Conservation (phyloP, 2,113 vertebrate species). For the Myrmecobius fasciatus region DNA sequence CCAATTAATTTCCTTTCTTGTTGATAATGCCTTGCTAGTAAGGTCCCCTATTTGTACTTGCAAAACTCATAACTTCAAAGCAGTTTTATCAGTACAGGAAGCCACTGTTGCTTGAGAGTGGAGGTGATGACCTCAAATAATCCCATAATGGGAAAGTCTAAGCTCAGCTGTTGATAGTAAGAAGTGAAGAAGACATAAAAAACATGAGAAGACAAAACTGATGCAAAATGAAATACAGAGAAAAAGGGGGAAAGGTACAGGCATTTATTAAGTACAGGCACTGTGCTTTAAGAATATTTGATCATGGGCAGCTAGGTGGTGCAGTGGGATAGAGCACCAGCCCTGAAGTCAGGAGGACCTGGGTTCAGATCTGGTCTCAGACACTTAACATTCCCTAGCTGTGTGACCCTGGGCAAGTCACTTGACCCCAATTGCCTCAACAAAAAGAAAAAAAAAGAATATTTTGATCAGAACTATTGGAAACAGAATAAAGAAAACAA, state of each 20-base stretch:
- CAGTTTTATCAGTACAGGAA: background rate
- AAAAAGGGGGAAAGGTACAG: background rate
- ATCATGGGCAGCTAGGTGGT: no score
- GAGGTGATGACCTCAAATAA: background rate
- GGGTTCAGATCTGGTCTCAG: no score
- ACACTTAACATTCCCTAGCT: no score
- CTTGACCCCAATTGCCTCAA: no score
- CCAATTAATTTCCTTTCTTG: constrained; percentile 45
- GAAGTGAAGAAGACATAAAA: constrained; percentile 24
- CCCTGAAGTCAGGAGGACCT: no score
- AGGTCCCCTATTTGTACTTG: constrained; percentile 23
- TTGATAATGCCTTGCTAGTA: constrained; percentile 2
- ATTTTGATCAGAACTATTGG: background rate
- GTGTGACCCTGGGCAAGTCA: no score
- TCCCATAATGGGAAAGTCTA: constrained; percentile 46
- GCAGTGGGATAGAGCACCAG: no score
- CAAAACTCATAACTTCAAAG: background rate
- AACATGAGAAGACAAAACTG: background rate
- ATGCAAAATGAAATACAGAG: background rate
- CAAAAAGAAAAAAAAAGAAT: no score
- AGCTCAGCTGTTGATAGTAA: constrained; percentile 33
- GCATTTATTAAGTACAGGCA: background rate
- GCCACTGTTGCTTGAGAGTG: background rate
- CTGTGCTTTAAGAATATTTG: background rate
- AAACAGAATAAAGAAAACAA: background rate